Percentiles rank a stretch among this genome's conserved stretches.
Conservation (phyloP, 2,888 invertebrate genomes). For the Andrena marginata region DNA sequence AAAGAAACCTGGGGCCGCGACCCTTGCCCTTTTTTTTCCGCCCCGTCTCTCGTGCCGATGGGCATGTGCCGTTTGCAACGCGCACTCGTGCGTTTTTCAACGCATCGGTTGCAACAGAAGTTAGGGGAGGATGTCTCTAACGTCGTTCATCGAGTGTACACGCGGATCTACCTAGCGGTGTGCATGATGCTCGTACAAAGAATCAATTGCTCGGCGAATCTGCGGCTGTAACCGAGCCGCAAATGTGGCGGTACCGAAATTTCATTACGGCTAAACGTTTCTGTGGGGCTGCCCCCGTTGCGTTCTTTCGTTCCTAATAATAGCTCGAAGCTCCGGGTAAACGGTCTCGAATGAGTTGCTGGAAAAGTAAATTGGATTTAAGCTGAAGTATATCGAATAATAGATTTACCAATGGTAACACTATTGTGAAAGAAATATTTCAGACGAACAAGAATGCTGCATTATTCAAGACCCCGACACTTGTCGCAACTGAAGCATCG, state of each 20-base stretch:
- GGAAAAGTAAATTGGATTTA: no score
- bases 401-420: no score
- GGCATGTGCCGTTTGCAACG: constrained; percentile 33
- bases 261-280: no score
- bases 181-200: constrained; percentile 14
- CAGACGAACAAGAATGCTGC: no score
- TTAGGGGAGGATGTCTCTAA: constrained; percentile 2
- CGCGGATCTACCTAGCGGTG: constrained; percentile 16
- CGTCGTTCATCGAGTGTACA: background rate
- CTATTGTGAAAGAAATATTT: no score
- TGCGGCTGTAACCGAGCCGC: background rate
- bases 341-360: no score
- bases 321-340: no score
- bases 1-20: constrained; percentile 60
- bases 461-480: no score
- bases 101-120: constrained; percentile 45
- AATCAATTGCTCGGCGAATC: constrained; percentile 10
- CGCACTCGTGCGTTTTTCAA: constrained; percentile 40
- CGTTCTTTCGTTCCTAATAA: no score
- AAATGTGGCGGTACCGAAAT: no score
- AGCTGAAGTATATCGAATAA: no score
- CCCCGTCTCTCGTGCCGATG: background rate
- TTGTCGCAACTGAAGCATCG: no score
- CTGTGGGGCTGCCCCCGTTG: background rate
- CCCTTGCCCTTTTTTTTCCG: constrained; percentile 32